Evolutionary conservation across 1,140 invertebrate species (phyloP).

Genomic region (Tenebrio molitor): DNA sequence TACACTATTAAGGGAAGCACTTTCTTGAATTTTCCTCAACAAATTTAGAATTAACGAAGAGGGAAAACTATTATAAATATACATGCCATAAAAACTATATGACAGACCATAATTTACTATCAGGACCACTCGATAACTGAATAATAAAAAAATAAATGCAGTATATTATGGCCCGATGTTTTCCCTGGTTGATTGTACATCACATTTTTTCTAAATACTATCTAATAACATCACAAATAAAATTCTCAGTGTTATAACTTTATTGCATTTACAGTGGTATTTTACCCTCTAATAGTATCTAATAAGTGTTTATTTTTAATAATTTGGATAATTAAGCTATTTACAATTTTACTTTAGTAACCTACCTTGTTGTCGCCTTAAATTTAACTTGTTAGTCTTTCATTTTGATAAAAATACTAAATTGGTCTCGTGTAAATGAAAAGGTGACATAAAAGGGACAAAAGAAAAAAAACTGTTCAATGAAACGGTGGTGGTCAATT

Average conservation of each 20-base stretch:
- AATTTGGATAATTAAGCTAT: slow-evolving; percentile 11
- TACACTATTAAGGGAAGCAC: slow-evolving; percentile 45
- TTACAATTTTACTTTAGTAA: slow-evolving; percentile 34
- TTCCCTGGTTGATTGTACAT: slow-evolving; percentile 55
- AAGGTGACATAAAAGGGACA: slow-evolving; percentile 1
- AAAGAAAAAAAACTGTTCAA: neutral
- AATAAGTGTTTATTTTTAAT: neutral
- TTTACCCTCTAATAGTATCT: slow-evolving; percentile 16
- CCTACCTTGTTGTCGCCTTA: neutral
- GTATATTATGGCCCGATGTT: slow-evolving; percentile 34
- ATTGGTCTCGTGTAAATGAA: slow-evolving; percentile 22
- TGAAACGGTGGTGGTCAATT: slow-evolving; percentile 20
- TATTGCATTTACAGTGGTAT: slow-evolving; percentile 48
- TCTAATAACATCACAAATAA: slow-evolving; percentile 51
- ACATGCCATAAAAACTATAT: slow-evolving; percentile 1
- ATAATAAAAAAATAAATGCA: slow-evolving; percentile 16
- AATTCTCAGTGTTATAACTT: slow-evolving; percentile 49
- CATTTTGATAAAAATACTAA: slow-evolving; percentile 20
- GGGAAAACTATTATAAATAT: slow-evolving; percentile 22
- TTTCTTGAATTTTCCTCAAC: slow-evolving; percentile 41
- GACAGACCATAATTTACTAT: slow-evolving; percentile 27
- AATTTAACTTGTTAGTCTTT: slow-evolving; percentile 41
- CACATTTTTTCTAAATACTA: slow-evolving; percentile 44
- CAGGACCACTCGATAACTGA: neutral
- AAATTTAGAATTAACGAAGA: slow-evolving; percentile 30